Evolutionary conservation across 2,797 vertebrate genomes (phyloP).

Genomic region (Pantherophis alleghaniensis): DNA sequence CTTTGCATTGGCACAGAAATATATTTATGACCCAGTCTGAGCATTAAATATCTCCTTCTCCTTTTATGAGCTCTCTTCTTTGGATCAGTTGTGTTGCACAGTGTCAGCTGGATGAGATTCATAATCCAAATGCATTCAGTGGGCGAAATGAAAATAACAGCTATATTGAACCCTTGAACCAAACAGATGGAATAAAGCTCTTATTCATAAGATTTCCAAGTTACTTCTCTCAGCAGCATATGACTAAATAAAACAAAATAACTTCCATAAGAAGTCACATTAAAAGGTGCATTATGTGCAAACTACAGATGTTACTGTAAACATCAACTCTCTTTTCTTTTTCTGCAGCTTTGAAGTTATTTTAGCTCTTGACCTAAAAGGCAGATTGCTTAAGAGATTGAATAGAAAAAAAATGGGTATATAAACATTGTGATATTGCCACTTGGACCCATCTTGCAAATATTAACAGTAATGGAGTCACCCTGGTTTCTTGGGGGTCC

Average conservation of each 20-base stretch:
- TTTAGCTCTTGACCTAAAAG: slow-evolving; percentile 31
- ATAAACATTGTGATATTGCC: slow-evolving; percentile 42
- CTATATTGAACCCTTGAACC: slow-evolving; percentile 1
- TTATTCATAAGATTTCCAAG: slow-evolving; percentile 10
- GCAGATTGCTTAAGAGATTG: slow-evolving; percentile 48
- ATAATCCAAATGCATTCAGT: not conserved
- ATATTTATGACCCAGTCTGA: not conserved
- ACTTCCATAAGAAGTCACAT: not conserved
- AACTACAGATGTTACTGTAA: slow-evolving; percentile 50
- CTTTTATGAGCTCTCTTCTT: not conserved
- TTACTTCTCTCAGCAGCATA: not conserved
- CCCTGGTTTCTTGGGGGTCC: not conserved
- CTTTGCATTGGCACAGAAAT: not conserved
- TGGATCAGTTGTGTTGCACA: not conserved
- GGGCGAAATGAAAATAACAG: slow-evolving; percentile 18
- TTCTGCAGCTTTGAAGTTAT: not conserved
- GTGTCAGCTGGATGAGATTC: not conserved
- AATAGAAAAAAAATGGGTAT: slow-evolving; percentile 49
- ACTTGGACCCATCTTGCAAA: not conserved
- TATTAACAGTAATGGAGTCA: not conserved
- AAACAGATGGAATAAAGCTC: not conserved
- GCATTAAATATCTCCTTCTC: not conserved
- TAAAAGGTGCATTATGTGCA: slow-evolving; percentile 46
- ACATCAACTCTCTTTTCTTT: slow-evolving; percentile 37
- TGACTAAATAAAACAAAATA: slow-evolving; percentile 7